Conservation (phyloP, 2,888 invertebrate species). For the Oeneis ivallda region DNA sequence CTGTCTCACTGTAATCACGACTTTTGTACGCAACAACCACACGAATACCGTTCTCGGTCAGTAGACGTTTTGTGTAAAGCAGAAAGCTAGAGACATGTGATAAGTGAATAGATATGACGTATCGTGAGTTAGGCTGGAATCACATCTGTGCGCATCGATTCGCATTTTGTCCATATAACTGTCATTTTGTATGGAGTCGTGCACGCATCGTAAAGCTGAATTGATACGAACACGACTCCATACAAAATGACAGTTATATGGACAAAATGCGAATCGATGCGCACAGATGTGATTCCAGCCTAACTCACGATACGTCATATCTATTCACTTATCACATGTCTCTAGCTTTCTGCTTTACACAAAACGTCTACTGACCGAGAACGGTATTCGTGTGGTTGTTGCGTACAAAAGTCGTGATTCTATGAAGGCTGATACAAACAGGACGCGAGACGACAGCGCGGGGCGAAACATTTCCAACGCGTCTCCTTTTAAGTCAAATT, state of each 20-base stretch:
- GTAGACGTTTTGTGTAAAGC: constrained; percentile 18
- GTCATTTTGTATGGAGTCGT: too few species aligned
- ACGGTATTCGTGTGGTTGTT: constrained; percentile 10
- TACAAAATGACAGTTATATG: too few species aligned
- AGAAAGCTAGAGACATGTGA: too few species aligned
- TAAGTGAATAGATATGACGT: constrained; percentile 25
- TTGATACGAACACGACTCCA: too few species aligned
- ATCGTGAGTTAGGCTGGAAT: not conserved
- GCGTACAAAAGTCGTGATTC: constrained; percentile 17
- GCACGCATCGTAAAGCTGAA: too few species aligned
- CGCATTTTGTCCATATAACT: too few species aligned
- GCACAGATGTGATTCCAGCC: not conserved
- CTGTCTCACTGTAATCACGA: too few species aligned
- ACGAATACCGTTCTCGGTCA: constrained; percentile 17
- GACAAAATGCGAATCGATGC: too few species aligned
- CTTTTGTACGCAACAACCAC: constrained; percentile 15
- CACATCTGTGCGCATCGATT: too few species aligned
- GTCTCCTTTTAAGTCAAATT: not conserved
- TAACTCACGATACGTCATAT: constrained; percentile 8
- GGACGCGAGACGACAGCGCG: not conserved
- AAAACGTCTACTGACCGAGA: constrained; percentile 21
- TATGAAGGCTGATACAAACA: not conserved
- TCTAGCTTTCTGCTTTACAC: too few species aligned
- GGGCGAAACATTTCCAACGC: not conserved
- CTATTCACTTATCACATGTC: constrained; percentile 22